Percentiles rank a stretch among this genome's conserved stretches.
These are phyloP conservation scores for Ficedula albicollis DNA, from an alignment of 2,797 vertebrate genomes.

Conservation along the genomic window DNA sequence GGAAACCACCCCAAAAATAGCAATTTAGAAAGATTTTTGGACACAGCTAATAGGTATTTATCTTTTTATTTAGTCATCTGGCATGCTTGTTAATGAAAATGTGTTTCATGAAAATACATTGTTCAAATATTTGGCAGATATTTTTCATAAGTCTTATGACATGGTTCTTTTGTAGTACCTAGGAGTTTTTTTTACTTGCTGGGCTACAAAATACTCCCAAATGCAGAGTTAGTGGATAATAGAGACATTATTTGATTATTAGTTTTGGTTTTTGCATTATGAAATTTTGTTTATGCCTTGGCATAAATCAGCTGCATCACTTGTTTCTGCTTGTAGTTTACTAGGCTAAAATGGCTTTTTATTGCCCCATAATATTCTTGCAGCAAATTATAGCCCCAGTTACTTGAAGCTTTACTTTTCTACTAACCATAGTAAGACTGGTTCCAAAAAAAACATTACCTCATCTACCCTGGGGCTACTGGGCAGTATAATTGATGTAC, in stretches of 20 bases:
- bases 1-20: background rate
- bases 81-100: background rate
- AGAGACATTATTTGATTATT: background rate
- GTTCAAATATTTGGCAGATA: background rate
- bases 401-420: constrained; percentile 58
- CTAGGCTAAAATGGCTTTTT: constrained; percentile 45
- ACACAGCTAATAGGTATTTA: background rate
- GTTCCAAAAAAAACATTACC: constrained; percentile 71
- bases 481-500: constrained; percentile 47
- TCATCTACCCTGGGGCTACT: constrained; percentile 51
- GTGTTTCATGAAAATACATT: background rate
- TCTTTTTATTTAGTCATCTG: background rate
- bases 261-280: background rate
- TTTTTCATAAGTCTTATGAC: background rate
- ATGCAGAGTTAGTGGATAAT: background rate
- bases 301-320: constrained; percentile 2
- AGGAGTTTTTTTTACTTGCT: background rate
- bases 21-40: background rate
- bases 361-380: constrained; percentile 34
- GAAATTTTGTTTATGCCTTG: constrained; percentile 29
- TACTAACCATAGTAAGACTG: constrained; percentile 50
- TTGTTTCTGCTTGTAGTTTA: constrained; percentile 59
- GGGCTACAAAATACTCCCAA: background rate
- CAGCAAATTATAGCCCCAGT: constrained; percentile 42
- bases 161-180: background rate